These are phyloP conservation scores for Chondrosia reniformis DNA, from an alignment of 37 sponge, comb jelly and placozoan species.

Conservation along the genomic window DNA sequence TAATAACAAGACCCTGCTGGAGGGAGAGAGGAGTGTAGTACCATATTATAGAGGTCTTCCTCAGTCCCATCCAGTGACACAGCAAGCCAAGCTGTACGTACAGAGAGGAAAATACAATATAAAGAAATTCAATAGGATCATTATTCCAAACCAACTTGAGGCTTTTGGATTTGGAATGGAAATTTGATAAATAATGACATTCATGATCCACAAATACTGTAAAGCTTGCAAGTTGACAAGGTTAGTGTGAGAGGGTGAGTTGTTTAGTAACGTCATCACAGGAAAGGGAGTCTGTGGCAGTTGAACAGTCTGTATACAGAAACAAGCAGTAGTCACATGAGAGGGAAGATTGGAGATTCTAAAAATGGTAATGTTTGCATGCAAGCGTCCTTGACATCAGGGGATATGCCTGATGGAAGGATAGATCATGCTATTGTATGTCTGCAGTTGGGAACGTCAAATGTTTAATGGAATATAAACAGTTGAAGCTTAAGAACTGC, in stretches of 20 bases:
- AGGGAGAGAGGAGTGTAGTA: too few species aligned
- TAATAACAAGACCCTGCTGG: too few species aligned
- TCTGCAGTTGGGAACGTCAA: conserved; percentile 10
- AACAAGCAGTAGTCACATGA: not conserved
- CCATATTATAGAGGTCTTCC: not conserved
- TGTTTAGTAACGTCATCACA: conserved; percentile 8
- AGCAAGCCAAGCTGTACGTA: too few species aligned
- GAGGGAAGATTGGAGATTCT: not conserved
- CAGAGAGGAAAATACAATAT: too few species aligned
- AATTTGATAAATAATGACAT: conserved; percentile 3
- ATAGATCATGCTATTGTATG: conserved; percentile 1
- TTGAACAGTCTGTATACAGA: not conserved
- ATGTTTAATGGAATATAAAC: not conserved
- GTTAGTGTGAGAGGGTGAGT: not conserved
- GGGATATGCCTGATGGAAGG: conserved; percentile 6
- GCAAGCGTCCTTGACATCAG: conserved; percentile 4
- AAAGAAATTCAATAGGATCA: too few species aligned
- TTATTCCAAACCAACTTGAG: not conserved
- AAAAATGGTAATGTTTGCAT: not conserved
- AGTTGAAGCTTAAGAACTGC: too few species aligned
- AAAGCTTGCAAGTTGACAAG: not conserved
- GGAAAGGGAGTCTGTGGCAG: conserved; percentile 11
- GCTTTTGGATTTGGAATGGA: not conserved
- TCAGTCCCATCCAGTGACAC: not conserved
- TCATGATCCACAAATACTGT: conserved; percentile 3